Conservation (phyloP, 2,888 invertebrate genomes). For the Temnothorax ravouxi region DNA sequence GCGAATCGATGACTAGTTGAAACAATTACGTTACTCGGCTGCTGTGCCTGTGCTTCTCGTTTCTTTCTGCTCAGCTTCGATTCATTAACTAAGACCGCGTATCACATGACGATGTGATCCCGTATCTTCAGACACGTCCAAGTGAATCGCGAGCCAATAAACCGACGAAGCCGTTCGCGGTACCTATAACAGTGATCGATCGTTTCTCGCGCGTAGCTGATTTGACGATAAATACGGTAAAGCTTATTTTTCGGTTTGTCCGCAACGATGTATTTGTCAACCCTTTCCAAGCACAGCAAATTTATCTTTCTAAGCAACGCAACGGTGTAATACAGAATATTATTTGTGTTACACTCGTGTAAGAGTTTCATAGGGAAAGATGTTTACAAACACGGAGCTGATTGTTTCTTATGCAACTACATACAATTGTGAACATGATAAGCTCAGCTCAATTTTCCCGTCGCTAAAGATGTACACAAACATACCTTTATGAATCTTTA, state of each 20-base stretch:
- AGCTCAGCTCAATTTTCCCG: conserved; percentile 38
- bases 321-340: neutral
- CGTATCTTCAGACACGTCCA: conserved; percentile 25
- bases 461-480: conserved; percentile 15
- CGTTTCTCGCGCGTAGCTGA: neutral
- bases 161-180: neutral
- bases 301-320: neutral
- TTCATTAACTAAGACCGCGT: conserved; percentile 35
- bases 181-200: neutral
- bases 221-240: neutral
- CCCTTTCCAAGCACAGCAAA: neutral
- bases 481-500: conserved; percentile 30
- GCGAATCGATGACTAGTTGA: conserved; percentile 75
- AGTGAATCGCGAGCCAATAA: conserved; percentile 27
- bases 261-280: conserved; percentile 4
- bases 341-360: neutral
- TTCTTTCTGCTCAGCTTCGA: conserved; percentile 31
- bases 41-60: conserved; percentile 8
- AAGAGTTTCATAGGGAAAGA: conserved; percentile 7
- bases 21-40: conserved; percentile 69
- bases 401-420: conserved; percentile 22
- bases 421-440: neutral
- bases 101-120: conserved; percentile 56
- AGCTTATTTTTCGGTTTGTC: neutral
- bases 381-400: neutral